Evolutionary conservation across 2,797 vertebrate genomes (phyloP).

Genomic region (Myotis findleyi): DNA sequence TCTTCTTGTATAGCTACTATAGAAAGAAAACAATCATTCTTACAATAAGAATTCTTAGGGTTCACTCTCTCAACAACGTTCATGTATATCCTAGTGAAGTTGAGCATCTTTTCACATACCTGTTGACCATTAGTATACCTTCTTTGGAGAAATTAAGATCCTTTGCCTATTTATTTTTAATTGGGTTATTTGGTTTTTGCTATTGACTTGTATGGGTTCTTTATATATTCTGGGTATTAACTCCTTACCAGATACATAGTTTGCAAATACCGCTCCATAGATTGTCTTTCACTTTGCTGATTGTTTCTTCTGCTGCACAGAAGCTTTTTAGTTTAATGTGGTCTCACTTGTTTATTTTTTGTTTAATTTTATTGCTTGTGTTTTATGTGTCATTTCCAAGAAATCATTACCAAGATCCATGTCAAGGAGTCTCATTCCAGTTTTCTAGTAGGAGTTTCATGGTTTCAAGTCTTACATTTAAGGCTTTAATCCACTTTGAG

Average conservation of each 20-base stretch:
- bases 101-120: not conserved
- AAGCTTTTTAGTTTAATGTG: not conserved
- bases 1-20: not conserved
- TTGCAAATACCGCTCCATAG: not conserved
- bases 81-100: not conserved
- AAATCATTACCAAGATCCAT: not conserved
- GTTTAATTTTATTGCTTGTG: not conserved
- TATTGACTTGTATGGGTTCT: not conserved
- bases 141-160: not conserved
- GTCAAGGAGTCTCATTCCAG: not conserved
- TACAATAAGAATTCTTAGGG: not conserved
- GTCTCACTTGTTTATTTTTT: not conserved
- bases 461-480: not conserved
- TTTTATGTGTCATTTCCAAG: not conserved
- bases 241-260: not conserved
- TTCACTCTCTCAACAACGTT: not conserved
- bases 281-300: not conserved
- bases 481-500: not conserved
- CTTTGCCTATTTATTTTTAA: not conserved
- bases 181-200: not conserved
- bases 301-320: not conserved
- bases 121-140: not conserved
- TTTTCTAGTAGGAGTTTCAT: not conserved
- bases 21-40: not conserved
- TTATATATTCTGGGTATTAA: not conserved